Percentiles rank a stretch among this genome's conserved stretches.
These are phyloP conservation scores for Molossus alvarezi DNA, from an alignment of 2,797 vertebrate genomes.

Conservation along the genomic window DNA sequence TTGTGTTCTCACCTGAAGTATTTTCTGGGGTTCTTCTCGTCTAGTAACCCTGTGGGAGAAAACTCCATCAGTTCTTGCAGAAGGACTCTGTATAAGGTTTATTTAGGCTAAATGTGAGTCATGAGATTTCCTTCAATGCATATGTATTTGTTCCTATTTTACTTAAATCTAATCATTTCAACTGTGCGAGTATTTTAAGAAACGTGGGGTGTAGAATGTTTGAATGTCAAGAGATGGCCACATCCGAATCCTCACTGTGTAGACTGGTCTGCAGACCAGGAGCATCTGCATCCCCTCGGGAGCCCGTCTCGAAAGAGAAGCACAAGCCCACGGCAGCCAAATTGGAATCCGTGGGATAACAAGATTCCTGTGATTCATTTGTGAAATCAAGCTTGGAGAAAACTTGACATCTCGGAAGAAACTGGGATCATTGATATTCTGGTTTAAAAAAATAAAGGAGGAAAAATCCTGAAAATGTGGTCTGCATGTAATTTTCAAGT, in stretches of 20 bases:
- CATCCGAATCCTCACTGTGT: background rate
- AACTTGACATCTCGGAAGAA: conserved; percentile 5
- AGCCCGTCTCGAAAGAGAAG: background rate
- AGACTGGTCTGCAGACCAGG: background rate
- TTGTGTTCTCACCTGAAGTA: conserved; percentile 11
- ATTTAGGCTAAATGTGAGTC: background rate
- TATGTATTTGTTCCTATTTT: background rate
- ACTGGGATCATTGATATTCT: background rate
- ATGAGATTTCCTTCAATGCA: background rate
- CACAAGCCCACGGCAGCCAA: background rate
- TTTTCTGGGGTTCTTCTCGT: background rate
- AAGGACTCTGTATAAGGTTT: background rate
- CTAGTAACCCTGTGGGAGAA: background rate
- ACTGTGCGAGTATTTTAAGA: background rate
- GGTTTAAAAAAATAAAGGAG: background rate
- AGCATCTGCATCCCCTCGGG: background rate
- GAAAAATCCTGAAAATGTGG: conserved; percentile 36
- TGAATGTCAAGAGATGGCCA: background rate
- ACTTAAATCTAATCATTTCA: background rate
- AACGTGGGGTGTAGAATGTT: background rate
- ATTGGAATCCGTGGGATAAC: background rate
- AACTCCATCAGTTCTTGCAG: background rate
- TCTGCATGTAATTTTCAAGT: conserved; percentile 10
- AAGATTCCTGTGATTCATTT: background rate
- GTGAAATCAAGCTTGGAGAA: conserved; percentile 12